Evolutionary conservation across 2,888 invertebrate genomes (phyloP).

Genomic region (Pharmacophagus antenor): DNA sequence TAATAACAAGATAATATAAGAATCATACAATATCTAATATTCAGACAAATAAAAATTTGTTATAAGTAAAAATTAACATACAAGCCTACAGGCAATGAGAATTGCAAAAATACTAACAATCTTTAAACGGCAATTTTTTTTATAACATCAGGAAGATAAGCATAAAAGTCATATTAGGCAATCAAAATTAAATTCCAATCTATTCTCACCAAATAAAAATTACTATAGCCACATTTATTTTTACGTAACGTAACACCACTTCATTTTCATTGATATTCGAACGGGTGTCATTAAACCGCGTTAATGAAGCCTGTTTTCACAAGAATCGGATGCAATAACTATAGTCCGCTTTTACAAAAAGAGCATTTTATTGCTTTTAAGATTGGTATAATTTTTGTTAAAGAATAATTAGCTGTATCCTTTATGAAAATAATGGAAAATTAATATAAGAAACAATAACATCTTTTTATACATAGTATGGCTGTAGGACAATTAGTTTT

Average conservation of each 20-base stretch:
- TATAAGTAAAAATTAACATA: no score
- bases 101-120: no score
- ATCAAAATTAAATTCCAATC: neutral
- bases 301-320: conserved; percentile 1
- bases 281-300: neutral
- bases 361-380: neutral
- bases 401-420: neutral
- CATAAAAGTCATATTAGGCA: neutral
- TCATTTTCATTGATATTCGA: neutral
- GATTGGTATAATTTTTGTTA: neutral
- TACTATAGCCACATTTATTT: neutral
- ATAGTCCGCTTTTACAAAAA: neutral
- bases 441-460: no score
- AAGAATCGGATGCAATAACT: neutral
- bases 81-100: no score
- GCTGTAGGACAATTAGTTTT: no score
- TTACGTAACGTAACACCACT: neutral
- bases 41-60: no score
- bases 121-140: no score
- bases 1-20: no score
- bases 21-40: no score
- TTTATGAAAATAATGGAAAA: no score
- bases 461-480: no score
- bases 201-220: neutral
- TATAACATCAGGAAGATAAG: no score